Conservation (phyloP, 2,888 invertebrate genomes). For the Macrosoma leucophasiata region DNA sequence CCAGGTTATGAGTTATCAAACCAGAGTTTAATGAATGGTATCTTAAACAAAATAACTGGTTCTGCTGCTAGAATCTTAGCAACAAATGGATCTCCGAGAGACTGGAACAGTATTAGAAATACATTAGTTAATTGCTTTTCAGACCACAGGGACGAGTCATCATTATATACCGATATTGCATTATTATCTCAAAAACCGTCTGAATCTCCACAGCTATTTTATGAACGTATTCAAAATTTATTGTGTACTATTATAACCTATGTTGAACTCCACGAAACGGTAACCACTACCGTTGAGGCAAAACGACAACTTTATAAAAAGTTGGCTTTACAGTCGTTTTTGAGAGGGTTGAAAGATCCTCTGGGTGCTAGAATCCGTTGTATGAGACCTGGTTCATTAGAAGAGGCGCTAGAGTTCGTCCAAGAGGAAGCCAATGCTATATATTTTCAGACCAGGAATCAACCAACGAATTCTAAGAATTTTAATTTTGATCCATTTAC, state of each 20-base stretch:
- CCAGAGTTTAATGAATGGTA: conserved; percentile 19
- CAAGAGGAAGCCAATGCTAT: conserved; percentile 12
- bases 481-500: conserved; percentile 7
- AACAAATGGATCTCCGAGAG: conserved; percentile 22
- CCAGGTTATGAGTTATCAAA: conserved; percentile 15
- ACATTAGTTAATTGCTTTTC: conserved; percentile 28
- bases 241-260: conserved; percentile 20
- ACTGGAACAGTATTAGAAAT: conserved; percentile 21
- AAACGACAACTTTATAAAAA: conserved; percentile 20
- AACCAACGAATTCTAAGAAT: conserved; percentile 5
- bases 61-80: conserved; percentile 20
- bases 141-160: conserved; percentile 29
- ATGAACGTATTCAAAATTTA: conserved; percentile 14
- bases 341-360: conserved; percentile 19
- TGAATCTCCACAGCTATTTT: conserved; percentile 15
- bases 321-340: conserved; percentile 14
- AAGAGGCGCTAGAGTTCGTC: conserved; percentile 15
- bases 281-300: conserved; percentile 13
- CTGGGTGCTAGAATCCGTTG: conserved; percentile 23
- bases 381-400: conserved; percentile 12
- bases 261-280: conserved; percentile 9
- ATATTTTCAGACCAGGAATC: conserved; percentile 10
- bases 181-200: conserved; percentile 9
- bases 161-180: conserved; percentile 26
- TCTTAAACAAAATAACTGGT: conserved; percentile 25